A percentile compares a stretch with the other conserved stretches of the same genome.
phyloP scores from a whole-genome alignment of 2,888 invertebrate species.

The Papilio gigon region DNA sequence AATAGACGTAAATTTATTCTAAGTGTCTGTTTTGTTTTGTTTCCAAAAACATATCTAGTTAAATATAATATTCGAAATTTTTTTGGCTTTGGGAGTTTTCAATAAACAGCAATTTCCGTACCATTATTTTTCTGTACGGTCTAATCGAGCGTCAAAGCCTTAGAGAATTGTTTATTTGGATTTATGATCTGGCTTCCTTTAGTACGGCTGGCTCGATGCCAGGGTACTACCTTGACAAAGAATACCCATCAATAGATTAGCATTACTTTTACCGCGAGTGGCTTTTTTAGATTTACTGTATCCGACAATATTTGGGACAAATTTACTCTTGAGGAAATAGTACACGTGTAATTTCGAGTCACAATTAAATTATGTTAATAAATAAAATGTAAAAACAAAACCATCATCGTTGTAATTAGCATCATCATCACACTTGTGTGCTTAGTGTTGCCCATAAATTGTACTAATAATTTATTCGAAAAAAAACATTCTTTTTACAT shows the following conservation, averaged over 20 bases:
- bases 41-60: not conserved
- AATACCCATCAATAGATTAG: conserved; percentile 41
- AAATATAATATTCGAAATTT: not conserved
- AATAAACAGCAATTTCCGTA: conserved; percentile 25
- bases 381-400: not conserved
- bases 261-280: conserved; percentile 44
- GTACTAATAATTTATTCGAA: too few relatives aligned
- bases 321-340: conserved; percentile 17
- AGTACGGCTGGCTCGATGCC: conserved; percentile 39
- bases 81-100: not conserved
- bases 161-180: conserved; percentile 41
- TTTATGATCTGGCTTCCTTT: conserved; percentile 39
- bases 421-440: too few relatives aligned
- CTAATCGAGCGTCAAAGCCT: conserved; percentile 40
- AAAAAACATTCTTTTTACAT: too few relatives aligned
- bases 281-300: conserved; percentile 28
- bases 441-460: too few relatives aligned
- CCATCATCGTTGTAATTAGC: too few relatives aligned
- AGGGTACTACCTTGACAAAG: conserved; percentile 41
- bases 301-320: conserved; percentile 22
- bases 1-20: too few relatives aligned
- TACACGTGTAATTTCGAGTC: not conserved
- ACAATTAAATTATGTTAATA: conserved; percentile 17
- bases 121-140: conserved; percentile 29
- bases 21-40: not conserved